phyloP scores from a whole-genome alignment of 1,140 invertebrate species.

The Sitodiplosis mosellana region DNA sequence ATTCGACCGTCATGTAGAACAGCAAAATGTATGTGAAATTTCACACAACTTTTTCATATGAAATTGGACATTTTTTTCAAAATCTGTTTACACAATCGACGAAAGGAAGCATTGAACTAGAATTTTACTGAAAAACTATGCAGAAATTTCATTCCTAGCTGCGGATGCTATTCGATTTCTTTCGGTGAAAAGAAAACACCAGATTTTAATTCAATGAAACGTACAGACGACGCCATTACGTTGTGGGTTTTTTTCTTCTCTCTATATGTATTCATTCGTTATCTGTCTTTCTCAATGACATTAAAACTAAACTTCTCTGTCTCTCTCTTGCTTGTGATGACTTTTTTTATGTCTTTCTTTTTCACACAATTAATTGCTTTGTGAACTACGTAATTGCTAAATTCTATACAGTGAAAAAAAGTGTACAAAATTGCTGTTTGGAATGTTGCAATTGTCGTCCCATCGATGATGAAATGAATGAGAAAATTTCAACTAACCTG shows the following conservation, averaged over 20 bases:
- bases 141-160: no score
- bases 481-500: conserved; percentile 32
- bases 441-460: background rate
- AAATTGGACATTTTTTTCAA: background rate
- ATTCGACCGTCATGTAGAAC: background rate
- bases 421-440: background rate
- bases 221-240: conserved; percentile 1
- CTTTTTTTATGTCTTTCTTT: no score
- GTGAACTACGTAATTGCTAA: background rate
- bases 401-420: background rate
- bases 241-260: background rate
- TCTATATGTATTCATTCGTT: background rate
- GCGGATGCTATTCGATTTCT: background rate
- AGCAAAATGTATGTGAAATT: background rate
- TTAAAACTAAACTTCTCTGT: no score
- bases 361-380: background rate
- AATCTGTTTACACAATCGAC: background rate
- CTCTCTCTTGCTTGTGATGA: no score
- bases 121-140: no score
- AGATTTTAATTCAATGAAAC: background rate
- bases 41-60: background rate
- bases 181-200: background rate
- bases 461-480: background rate
- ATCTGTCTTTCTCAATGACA: no score
- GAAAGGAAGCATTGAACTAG: no score